Percentiles rank a stretch among this genome's conserved stretches.
Evolutionary conservation across 2,888 invertebrate species (phyloP).

Genomic region (Bhutanitis thaidina): DNA sequence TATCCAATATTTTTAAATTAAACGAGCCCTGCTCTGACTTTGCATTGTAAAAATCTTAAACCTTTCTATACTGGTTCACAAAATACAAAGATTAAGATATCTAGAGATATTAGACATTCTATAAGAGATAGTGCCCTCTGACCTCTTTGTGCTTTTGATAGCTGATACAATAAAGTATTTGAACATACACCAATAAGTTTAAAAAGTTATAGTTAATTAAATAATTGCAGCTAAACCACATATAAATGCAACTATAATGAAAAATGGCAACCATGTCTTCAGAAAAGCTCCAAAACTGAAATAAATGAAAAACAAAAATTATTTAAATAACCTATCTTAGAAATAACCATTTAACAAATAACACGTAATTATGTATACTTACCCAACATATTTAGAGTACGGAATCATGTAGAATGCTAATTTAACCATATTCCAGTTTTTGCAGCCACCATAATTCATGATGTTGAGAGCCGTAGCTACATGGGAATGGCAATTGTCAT

Average conservation of each 20-base stretch:
- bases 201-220: constrained; percentile 29
- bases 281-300: constrained; percentile 83
- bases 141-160: constrained; percentile 1
- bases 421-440: constrained; percentile 95
- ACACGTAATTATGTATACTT: constrained; percentile 35
- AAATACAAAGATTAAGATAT: too few species aligned
- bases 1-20: too few species aligned
- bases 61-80: too few species aligned
- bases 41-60: too few species aligned
- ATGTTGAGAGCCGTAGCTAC: constrained; percentile 94
- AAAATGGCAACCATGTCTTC: constrained; percentile 93
- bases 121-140: background rate
- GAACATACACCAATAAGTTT: background rate
- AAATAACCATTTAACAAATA: too few species aligned
- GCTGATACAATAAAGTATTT: background rate
- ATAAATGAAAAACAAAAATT: constrained; percentile 68
- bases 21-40: too few species aligned
- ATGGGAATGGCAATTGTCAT: constrained; percentile 99
- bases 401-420: constrained; percentile 86
- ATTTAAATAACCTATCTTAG: too few species aligned
- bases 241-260: constrained; percentile 69
- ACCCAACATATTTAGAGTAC: constrained; percentile 90
- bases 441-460: constrained; percentile 91
- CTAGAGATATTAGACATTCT: background rate
- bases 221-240: constrained; percentile 52